Base-by-base conservation (phyloP, 2,888 invertebrate genomes). In the Ganaspis brasiliensis region DNA sequence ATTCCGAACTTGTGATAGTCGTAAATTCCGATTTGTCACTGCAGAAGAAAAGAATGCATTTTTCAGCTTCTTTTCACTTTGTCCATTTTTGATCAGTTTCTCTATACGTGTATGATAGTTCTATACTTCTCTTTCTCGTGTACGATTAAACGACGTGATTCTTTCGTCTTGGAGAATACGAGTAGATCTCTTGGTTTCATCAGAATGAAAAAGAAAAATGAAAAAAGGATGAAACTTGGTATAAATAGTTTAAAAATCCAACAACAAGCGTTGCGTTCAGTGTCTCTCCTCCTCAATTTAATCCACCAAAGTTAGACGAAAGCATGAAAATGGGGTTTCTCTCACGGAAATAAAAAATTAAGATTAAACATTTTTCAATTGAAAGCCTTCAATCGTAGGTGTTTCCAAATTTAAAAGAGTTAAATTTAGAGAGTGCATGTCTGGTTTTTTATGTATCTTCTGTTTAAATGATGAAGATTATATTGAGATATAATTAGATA, bases 191-290 rank as follows among this genome's bases (percentile, higher is more conserved):
- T 40, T 63, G 63, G 19, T 40, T 63, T 63, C 24, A 14, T 63
- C 19, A n/a, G 35, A 37, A 61, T 57, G n/a, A 21, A 21, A 63
- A 37, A 10, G 19, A 19, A 21, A 21, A 63, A 37, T 4, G 19
- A 19, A 61, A n/a, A 35, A 63, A 37, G 21, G 37, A 21, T 21
- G 61, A 12, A 63, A 40, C 63, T 63, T 24, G 40, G 40, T 63
- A 63, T 63, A 63, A 63, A 63, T 63, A 63, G 40, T 63, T 57
- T 26, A 24, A 21, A 26, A 57, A 57, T 57, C 57, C 57, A 24
- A 24, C 57, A 57, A 57, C 57, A 57, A 57, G 63, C n/a, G 63
- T 40, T 40, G 37, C 21, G 40, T 21, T 52, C 52, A 19, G 12
- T 5, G 8, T 63, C 14, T 24, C 63, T 63, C 21, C 14, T 40